A percentile compares a stretch with the other conserved stretches of the same genome.
Conservation (phyloP, 2,113 vertebrate species). For the Archilochus colubris region DNA sequence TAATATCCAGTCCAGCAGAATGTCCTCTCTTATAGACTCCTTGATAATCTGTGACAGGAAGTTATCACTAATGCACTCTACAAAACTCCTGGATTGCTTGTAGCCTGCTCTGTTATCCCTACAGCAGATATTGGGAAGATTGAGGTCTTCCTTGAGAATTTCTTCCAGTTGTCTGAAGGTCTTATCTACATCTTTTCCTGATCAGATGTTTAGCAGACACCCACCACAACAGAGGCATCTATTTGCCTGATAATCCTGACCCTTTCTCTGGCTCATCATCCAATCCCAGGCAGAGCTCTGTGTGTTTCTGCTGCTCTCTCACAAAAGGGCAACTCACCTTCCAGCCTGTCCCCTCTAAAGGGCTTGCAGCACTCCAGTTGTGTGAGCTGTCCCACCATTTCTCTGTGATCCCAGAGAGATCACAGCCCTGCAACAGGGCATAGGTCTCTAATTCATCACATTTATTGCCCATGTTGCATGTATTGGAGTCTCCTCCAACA, state of each 20-base stretch:
- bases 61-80: not conserved
- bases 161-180: not conserved
- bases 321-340: not conserved
- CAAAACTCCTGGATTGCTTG: not conserved
- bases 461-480: not conserved
- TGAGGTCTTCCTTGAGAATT: not conserved
- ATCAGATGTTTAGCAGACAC: not conserved
- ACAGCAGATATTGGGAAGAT: not conserved
- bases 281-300: not conserved
- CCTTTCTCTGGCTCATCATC: not conserved
- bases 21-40: not conserved
- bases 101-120: not conserved
- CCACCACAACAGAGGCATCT: not conserved
- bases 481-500: no score
- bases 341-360: not conserved
- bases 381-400: not conserved
- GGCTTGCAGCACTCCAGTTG: not conserved
- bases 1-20: not conserved
- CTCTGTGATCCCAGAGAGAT: not conserved
- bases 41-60: not conserved
- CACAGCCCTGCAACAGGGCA: rapidly evolving
- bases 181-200: not conserved
- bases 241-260: not conserved
- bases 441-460: not conserved
- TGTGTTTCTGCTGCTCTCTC: rapidly evolving